Evolutionary conservation across 1,140 invertebrate species (phyloP).

Genomic region (Atta colombica): DNA sequence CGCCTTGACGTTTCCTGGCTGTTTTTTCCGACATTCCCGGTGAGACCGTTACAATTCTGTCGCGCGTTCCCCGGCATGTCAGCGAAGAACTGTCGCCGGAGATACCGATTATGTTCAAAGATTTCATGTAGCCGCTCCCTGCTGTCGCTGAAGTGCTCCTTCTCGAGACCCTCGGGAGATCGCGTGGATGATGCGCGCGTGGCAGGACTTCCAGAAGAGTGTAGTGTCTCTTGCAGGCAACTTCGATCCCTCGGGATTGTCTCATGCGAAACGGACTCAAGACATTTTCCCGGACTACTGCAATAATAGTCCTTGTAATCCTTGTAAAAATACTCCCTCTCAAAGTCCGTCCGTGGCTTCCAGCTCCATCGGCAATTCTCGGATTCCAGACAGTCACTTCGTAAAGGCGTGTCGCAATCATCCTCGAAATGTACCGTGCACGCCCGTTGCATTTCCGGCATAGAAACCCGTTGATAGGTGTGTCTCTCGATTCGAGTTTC

Average conservation of each 20-base stretch:
- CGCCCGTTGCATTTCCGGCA: conserved; percentile 80
- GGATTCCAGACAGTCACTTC: neutral
- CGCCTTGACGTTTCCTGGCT: conserved; percentile 26
- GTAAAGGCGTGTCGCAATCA: neutral
- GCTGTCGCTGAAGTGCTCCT: conserved; percentile 77
- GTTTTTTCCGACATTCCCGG: neutral
- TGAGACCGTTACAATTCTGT: neutral
- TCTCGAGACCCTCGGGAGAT: neutral
- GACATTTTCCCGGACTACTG: neutral
- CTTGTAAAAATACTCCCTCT: conserved; percentile 79
- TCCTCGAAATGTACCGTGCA: conserved; percentile 31
- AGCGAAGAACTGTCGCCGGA: conserved; percentile 83
- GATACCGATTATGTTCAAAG: conserved; percentile 83
- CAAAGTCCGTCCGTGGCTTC: conserved; percentile 82
- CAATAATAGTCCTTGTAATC: conserved; percentile 69
- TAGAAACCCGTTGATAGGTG: conserved; percentile 76
- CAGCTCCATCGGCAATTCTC: conserved; percentile 76
- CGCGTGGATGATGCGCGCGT: neutral
- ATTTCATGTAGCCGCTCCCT: conserved; percentile 84
- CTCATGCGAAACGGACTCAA: neutral
- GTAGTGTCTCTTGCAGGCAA: neutral
- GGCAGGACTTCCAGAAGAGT: neutral
- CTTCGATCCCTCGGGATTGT: neutral
- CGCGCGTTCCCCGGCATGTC: conserved; percentile 66
- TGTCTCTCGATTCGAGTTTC: conserved; percentile 50